Conservation (phyloP, 2,888 invertebrate genomes). For the Phengaris alcon region DNA sequence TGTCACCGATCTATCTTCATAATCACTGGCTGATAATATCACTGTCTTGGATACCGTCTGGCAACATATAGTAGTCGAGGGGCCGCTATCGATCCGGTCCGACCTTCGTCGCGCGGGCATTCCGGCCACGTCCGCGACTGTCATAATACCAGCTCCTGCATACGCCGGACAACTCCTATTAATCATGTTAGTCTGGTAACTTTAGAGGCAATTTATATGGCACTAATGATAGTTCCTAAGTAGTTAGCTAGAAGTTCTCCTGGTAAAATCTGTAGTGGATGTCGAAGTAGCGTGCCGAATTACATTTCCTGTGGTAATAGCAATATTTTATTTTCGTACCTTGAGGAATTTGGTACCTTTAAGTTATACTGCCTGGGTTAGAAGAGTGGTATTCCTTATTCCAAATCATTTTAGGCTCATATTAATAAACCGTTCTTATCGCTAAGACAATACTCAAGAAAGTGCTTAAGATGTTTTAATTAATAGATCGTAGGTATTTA, state of each 20-base stretch:
- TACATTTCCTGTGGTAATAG: neutral
- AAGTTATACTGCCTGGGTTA: too few species aligned
- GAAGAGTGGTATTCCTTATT: too few species aligned
- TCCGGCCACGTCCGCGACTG: slow-evolving; percentile 31
- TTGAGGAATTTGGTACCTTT: too few species aligned
- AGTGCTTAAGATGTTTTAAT: too few species aligned
- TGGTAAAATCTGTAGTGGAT: neutral
- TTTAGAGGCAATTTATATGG: neutral
- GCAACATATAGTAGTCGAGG: slow-evolving; percentile 23
- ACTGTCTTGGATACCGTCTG: neutral
- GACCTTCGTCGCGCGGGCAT: slow-evolving; percentile 36
- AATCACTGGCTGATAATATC: neutral
- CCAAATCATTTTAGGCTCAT: too few species aligned
- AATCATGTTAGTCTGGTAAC: slow-evolving; percentile 19
- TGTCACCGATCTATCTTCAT: neutral
- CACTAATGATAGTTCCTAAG: slow-evolving; percentile 6
- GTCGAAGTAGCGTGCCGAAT: neutral
- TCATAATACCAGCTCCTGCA: slow-evolving; percentile 25
- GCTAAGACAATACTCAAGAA: too few species aligned
- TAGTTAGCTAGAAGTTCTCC: neutral
- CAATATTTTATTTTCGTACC: too few species aligned
- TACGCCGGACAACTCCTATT: slow-evolving; percentile 20
- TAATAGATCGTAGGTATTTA: too few species aligned
- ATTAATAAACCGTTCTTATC: too few species aligned
- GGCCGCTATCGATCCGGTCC: slow-evolving; percentile 34